Evolutionary conservation across 2,113 vertebrate genomes (phyloP), one percentile per base, ranked within the genome.

Genomic region (Notarius lentiginosus): DNA sequence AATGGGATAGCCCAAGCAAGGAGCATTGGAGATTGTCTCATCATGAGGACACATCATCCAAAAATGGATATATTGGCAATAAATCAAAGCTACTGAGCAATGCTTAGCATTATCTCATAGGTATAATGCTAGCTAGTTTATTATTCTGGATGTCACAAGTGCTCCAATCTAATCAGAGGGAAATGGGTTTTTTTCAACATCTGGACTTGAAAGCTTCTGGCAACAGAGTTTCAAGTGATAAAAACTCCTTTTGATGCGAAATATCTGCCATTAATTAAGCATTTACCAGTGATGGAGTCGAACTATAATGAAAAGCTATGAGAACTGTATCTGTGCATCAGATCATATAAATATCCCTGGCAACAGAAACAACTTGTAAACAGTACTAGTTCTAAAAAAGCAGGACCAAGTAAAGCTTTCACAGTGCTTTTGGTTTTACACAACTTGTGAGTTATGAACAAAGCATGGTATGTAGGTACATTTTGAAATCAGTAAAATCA

Each of bases 1-100:
- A 82, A 83, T 27, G 86, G 89, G 90, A 87, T 90, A 90, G 84
- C 88, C 87, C 82, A 55, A 60, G 65, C 53, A 24, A 86, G 75
- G 79, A 88, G 80, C 56, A 18, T 51, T 76, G 58, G n/a, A 34
- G 70, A 41, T n/a, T 41, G 47, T 60, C 60, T 55, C 72, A 77
- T 61, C 14, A 24, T n/a, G 12, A 75, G 47, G 47, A 41, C 34
- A 84, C 49, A 61, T 61, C 8, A 34, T n/a, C 24, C 24, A 65
- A 65, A 41, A 20, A 75, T n/a, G 27, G 65, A 30, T 30, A 68
- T 68, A 30, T 68, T 34, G 34, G 6, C 66, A 73, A 63, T 49
- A 15, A 15, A 41, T 56, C 2, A 56, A 30, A 73, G 53, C 30
- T 22, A 56, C 51, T 58, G 76, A 79, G 24, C 27, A 76, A 18